Evolutionary conservation across 2,888 invertebrate genomes (phyloP), one percentile per base, ranked within the genome.

Genomic region (Sarcophaga variegata): DNA sequence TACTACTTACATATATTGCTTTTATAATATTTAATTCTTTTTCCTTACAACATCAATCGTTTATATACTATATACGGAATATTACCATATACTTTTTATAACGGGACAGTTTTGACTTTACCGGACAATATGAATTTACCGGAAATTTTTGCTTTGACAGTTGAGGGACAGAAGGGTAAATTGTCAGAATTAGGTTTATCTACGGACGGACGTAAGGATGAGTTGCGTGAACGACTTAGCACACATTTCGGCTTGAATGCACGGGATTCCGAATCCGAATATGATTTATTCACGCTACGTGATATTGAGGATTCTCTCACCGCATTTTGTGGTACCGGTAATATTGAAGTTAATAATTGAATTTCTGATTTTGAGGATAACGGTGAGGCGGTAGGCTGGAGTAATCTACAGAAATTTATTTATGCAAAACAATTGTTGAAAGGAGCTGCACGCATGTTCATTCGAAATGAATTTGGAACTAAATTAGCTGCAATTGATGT

Each of bases 331-430:
- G 59, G 70, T 17, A 22, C 25, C 2, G 70, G 25, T 25, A 71
- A 59, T 71, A 71, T 71, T 27, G 70, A 54, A 25, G 54, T 70
- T 14, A 22, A 25, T 4, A 22, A 54, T 25, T 70, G 70, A 54
- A 25, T 59, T 14, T 25, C 63, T 11, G 64, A 75, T 11, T 75
- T 75, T 54, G 64, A 64, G 4, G 49, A 75, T n/a, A 64, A 75
- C 6, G 25, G 64, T 27, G 49, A 75, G 5, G 75, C 54, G 2
- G 75, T 75, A n/a, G 64, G 64, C 2, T 75, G 75, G 64, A 64
- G 11, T 49, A 20, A 49, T 10, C 10, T 22, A 22, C 22, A 22
- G 22, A 22, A 22, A 22, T 22, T 22, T 22, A 22, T 22, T 22
- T 22, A 22, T 75, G 11, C 75, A 75, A 54, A 63, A 22, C 63